Percentiles rank a stretch among this genome's conserved stretches.
These are phyloP conservation scores for Trichomycterus rosablanca DNA, from an alignment of 2,113 vertebrate genomes.

Conservation along the genomic window DNA sequence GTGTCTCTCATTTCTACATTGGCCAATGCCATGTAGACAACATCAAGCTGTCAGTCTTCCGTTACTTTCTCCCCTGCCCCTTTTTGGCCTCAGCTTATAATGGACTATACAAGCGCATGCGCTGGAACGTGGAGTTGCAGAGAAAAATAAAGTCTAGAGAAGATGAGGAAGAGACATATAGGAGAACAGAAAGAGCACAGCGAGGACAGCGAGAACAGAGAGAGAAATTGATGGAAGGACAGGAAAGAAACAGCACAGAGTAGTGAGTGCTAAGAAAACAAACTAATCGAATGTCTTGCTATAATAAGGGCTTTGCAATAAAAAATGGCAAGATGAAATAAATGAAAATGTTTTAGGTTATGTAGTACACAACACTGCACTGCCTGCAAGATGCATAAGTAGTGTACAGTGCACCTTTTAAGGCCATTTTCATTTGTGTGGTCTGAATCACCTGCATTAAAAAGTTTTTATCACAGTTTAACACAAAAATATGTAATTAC, in stretches of 20 bases:
- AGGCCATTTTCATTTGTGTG: no score
- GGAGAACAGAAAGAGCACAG: neutral
- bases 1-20: constrained; percentile 73
- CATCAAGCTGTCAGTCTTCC: constrained; percentile 66
- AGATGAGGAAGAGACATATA: neutral
- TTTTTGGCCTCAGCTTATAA: constrained; percentile 59
- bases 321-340: no score
- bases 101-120: constrained; percentile 77
- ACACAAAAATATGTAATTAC: no score
- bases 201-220: neutral
- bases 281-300: no score
- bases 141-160: neutral
- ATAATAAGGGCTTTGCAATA: no score
- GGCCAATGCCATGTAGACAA: constrained; percentile 64
- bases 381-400: no score
- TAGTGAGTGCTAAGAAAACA: constrained; percentile 65
- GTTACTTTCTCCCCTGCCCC: constrained; percentile 64
- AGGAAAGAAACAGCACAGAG: constrained; percentile 49
- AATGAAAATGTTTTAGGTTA: no score
- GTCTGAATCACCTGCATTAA: no score
- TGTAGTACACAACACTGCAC: no score
- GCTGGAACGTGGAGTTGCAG: constrained; percentile 75
- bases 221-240: constrained; percentile 21
- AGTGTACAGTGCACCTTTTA: no score
- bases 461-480: no score